Evolutionary conservation across 2,888 invertebrate species (phyloP), one percentile per base, ranked within the genome.

Genomic region (Timandra comae): DNA sequence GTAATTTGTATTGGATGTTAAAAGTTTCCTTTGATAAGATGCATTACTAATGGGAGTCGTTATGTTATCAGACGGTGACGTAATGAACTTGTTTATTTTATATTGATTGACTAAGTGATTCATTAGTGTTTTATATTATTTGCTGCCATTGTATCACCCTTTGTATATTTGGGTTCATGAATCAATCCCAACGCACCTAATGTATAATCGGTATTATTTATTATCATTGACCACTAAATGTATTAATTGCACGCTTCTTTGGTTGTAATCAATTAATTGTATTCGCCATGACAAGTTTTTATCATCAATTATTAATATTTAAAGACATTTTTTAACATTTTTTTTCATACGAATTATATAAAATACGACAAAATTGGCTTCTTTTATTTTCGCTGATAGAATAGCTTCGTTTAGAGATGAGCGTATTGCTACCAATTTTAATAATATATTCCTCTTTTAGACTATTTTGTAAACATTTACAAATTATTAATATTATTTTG

Each of bases 311-410:
- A 69, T 69, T 65, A 53, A 56, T 60, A 49, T 64, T 75, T 76
- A 78, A 81, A 80, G 80, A 80, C 80, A 80, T 79, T 78, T 75
- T 75, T 74, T 65, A 68, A 73, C 67, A 63, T 77, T 79, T 70
- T n/a, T n/a, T n/a, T 80, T 81, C 79, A 74, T 75, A 79, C 65
- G 66, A 77, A 80, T 78, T 79, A 81, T 81, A 80, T 77, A 75
- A 77, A 77, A 76, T 71, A 65, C 63, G 64, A 68, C 52, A 69
- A 64, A 57, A 47, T 48, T 43, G 41, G 51, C 38, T 49, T 53
- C 52, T 58, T 60, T 55, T 52, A 55, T 52, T 46, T 46, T 33
- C 11, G 24, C 24, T 3, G 10, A 9, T 8, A 26, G 9, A 3
- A 21, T 29, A n/a, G 20, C 11, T 7, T 16, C 3, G 24, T 4